Base-by-base conservation (phyloP, 2,888 invertebrate species). In the Mycalesis mineus region DNA sequence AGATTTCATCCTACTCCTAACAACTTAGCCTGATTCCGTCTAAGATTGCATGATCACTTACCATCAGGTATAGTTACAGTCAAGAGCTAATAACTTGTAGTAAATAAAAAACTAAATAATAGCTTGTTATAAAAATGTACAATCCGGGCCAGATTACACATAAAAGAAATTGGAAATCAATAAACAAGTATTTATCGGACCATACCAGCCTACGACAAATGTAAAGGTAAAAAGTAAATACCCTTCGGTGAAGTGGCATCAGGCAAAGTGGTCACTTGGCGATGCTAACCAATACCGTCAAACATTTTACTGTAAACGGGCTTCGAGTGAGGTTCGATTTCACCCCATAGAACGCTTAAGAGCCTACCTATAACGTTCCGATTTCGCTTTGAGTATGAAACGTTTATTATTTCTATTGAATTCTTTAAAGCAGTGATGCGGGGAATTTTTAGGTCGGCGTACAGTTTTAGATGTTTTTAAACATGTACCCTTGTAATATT, bases 221-320 rank as follows among this genome's bases (percentile, higher is more conserved):
- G 55, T 58, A 49, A 52, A 58, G 52, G 58, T 56, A 61, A 56
- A 57, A 54, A 54, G 49, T 48, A 57, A 56, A 50, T 54, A 59
- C 59, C 54, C 54, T 57, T 54, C 40, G 14, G 55, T 59, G 36
- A 47, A 66, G 61, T 22, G 54, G 39, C 58, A 57, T 64, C 60
- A 45, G 47, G 42, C 55, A 41, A 60, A 65, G 66, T 62, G 65
- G 60, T 62, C 64, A 57, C 61, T 64, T 51, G 59, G 56, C 53
- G 50, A 49, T 56, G 58, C 47, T 62, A 62, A 63, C 57, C 54
- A 61, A 59, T 61, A 45, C 60, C 61, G 63, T 66, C 65, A 65
- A 66, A 66, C 61, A 60, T 60, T 60, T 62, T 55, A 52, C 64
- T 60, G 57, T 39, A 41, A 58, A 57, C 54, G 57, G 29, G 55